phyloP scores from a whole-genome alignment of 2,113 vertebrate species.

The Bothrops jararaca region DNA sequence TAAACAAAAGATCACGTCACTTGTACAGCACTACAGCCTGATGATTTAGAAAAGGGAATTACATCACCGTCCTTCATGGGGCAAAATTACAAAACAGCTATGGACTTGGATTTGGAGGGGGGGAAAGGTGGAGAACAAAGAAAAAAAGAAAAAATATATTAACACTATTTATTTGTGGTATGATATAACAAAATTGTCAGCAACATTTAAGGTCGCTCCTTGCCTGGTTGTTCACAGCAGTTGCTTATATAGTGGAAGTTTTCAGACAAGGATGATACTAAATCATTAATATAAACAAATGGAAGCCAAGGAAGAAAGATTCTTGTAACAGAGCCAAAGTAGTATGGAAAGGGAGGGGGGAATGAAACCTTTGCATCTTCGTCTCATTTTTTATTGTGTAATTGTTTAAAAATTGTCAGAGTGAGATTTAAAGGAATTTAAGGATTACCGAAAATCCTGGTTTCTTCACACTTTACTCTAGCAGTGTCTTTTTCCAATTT shows the following conservation, averaged over 20 bases:
- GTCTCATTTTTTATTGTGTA: constrained; percentile 48
- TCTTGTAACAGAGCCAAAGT: constrained; percentile 72
- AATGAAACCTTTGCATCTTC: constrained; percentile 54
- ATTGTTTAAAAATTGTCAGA: constrained; percentile 7
- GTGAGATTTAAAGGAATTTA: constrained; percentile 28
- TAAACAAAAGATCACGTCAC: constrained; percentile 74
- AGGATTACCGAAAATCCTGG: constrained; percentile 31
- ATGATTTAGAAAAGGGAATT: constrained; percentile 69
- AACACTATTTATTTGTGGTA: constrained; percentile 54
- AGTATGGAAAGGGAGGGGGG: constrained; percentile 18
- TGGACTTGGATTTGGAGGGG: constrained; percentile 26
- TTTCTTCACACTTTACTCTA: constrained; percentile 47
- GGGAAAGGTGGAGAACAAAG: constrained; percentile 8
- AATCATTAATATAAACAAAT: constrained; percentile 86
- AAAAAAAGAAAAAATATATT: constrained; percentile 48
- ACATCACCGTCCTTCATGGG: constrained; percentile 64
- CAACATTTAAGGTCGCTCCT: constrained; percentile 75
- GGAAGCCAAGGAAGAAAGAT: constrained; percentile 71
- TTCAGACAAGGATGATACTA: constrained; percentile 79
- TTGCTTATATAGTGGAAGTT: constrained; percentile 74
- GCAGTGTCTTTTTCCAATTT: constrained; percentile 30
- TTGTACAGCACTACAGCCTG: constrained; percentile 73
- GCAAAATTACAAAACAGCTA: constrained; percentile 64
- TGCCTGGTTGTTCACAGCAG: constrained; percentile 73
- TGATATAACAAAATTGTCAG: constrained; percentile 58